Base-by-base conservation (phyloP, 64 coral and sea anemone genomes). In the Actinia tenebrosa region DNA sequence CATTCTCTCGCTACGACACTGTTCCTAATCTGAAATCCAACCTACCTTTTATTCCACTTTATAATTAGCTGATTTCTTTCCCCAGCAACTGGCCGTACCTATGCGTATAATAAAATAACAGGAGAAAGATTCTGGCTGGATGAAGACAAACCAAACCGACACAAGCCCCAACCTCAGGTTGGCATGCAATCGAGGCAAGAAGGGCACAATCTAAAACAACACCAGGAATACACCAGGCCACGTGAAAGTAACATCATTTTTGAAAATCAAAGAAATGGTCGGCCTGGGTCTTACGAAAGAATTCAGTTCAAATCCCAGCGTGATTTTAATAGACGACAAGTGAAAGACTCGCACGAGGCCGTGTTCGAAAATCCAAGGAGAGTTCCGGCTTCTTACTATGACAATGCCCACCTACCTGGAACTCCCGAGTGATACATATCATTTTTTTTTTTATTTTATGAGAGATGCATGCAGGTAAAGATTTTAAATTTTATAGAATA, bases 71-170 rank as follows among this genome's bases (percentile, higher is more conserved):
- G 37, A 45, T 37, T 46, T 79, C 77, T 79, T 44, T 79, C 45
- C 11, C 3, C 82, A 90, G 89, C 69, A 18, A 27, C 81, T 11
- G 81, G 89, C 7, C 82, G 83, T 20, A 62, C 77, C 4, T 90
- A 90, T 25, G 20, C 68, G n/a, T 90, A 84, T 30, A 90, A 90
- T 61, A 84, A 89, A 84, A 45, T 82, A 56, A 89, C 88, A 19
- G 88, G 80, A 17, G 59, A 89, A 56, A 54, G 88, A 20, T 63
- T 68, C 58, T 89, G 88, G 88, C 80, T 89, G 18, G 20, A 84
- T 30, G 88, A 89, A 18, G 61, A 75, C 64, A 62, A 85, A 26
- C 53, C 89, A 15, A 53, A 55, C 3, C 77, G 53, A 27, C 20
- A 42, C n/a, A 72, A 77, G 16, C 81, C 80, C n/a, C 61, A 84